These are phyloP conservation scores for Platygyra sinensis DNA, from an alignment of 64 coral and sea anemone genomes.

Conservation along the genomic window DNA sequence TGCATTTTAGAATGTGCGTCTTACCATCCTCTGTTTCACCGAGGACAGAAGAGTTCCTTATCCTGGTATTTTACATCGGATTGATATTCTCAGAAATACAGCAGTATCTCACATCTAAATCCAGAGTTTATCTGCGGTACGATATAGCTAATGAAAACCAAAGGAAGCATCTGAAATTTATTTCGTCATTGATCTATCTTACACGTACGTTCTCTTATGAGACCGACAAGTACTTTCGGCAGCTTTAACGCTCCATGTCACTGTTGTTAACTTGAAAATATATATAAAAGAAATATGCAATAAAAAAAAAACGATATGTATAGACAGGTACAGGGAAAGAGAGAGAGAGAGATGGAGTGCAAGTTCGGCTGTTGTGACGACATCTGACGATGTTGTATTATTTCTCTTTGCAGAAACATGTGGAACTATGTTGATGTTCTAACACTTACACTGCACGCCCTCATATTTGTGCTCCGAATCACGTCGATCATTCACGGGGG, in stretches of 20 bases:
- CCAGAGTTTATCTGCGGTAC: not conserved
- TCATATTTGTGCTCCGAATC: conserved; percentile 20
- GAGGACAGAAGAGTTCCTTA: conserved; percentile 29
- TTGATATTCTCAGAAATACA: conserved; percentile 15
- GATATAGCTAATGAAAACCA: not conserved
- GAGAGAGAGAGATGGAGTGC: too few species aligned
- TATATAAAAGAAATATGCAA: too few species aligned
- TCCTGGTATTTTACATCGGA: conserved; percentile 35
- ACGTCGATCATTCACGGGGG: not conserved
- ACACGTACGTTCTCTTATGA: too few species aligned
- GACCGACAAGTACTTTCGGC: too few species aligned
- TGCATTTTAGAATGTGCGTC: conserved; percentile 34
- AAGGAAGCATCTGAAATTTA: too few species aligned
- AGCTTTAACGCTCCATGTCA: too few species aligned
- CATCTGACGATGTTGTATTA: too few species aligned
- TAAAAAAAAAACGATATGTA: too few species aligned
- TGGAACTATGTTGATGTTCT: conserved; percentile 44
- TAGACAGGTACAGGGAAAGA: too few species aligned
- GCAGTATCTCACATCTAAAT: conserved; percentile 27
- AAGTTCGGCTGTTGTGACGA: too few species aligned
- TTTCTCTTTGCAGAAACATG: conserved; percentile 27
- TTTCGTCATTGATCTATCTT: too few species aligned
- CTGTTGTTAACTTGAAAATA: too few species aligned
- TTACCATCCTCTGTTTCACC: not conserved
- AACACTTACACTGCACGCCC: not conserved